Conservation (phyloP, 2,888 invertebrate species). For the Choreutis nemorana region DNA sequence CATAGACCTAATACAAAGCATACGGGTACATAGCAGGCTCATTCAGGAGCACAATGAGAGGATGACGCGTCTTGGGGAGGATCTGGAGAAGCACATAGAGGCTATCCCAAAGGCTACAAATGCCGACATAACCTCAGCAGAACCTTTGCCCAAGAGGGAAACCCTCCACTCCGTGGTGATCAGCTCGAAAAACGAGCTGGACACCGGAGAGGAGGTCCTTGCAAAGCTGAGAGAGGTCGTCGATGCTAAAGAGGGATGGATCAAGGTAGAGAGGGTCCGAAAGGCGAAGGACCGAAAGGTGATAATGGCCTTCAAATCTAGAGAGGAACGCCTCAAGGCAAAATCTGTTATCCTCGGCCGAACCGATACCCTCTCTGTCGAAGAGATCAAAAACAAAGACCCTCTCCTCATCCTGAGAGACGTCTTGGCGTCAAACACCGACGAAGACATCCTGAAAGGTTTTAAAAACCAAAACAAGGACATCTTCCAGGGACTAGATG, state of each 20-base stretch:
- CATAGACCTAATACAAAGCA: too few relatives aligned
- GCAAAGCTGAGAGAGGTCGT: constrained; percentile 6
- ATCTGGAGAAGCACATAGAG: too few relatives aligned
- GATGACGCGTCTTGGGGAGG: too few relatives aligned
- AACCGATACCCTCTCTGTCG: background rate
- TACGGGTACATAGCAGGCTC: too few relatives aligned
- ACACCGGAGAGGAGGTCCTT: constrained; percentile 3
- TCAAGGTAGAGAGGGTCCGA: constrained; percentile 4
- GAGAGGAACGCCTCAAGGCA: constrained; percentile 3
- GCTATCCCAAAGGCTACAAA: too few relatives aligned
- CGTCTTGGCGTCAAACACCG: constrained; percentile 5
- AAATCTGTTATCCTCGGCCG: background rate
- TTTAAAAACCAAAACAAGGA: constrained; percentile 7
- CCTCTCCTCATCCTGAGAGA: constrained; percentile 8
- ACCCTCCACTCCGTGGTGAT: background rate
- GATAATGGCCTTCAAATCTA: background rate
- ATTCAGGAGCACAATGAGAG: too few relatives aligned
- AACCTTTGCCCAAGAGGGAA: background rate
- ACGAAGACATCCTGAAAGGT: constrained; percentile 8
- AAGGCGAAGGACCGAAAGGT: constrained; percentile 6
- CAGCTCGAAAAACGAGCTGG: background rate
- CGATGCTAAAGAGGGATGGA: constrained; percentile 5
- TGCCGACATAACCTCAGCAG: too few relatives aligned
- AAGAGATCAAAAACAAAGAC: constrained; percentile 5
- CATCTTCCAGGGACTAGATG: background rate